phyloP scores from a whole-genome alignment of 1,140 invertebrate species.

The Gonatopus flavifemur region DNA sequence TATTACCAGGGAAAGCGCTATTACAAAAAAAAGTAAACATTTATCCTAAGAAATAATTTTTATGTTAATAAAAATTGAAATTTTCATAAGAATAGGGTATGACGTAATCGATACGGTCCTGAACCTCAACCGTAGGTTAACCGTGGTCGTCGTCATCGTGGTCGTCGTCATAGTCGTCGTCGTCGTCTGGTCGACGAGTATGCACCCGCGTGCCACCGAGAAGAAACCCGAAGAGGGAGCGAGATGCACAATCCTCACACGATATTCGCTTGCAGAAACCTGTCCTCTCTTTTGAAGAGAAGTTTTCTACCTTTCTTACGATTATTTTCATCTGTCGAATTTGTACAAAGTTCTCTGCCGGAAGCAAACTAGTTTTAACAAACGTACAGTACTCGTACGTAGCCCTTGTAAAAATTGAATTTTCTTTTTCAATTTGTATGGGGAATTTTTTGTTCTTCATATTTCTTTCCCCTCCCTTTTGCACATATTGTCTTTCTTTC shows the following conservation, averaged over 20 bases:
- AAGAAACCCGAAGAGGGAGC: conserved; percentile 27
- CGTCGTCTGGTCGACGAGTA: conserved; percentile 51
- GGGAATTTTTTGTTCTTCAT: conserved; percentile 5
- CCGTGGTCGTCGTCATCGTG: too few relatives aligned
- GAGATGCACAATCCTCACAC: conserved; percentile 6
- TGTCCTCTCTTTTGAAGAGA: conserved; percentile 49
- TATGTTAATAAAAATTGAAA: too few relatives aligned
- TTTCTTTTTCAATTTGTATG: conserved; percentile 13
- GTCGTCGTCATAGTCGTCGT: too few relatives aligned
- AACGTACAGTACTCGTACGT: neutral
- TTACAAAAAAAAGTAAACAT: too few relatives aligned
- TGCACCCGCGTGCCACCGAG: conserved; percentile 49
- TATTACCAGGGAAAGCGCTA: too few relatives aligned
- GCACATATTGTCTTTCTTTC: neutral
- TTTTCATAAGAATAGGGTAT: too few relatives aligned
- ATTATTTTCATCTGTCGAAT: conserved; percentile 42
- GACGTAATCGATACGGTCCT: too few relatives aligned
- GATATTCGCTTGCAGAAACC: conserved; percentile 46
- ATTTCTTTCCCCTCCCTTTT: conserved; percentile 1
- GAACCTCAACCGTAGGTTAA: too few relatives aligned
- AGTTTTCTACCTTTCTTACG: conserved; percentile 51
- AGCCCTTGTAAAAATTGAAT: conserved; percentile 18
- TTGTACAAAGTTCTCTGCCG: conserved; percentile 1
- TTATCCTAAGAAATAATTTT: too few relatives aligned
- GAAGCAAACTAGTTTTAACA: neutral